Percentiles rank a stretch among this genome's conserved stretches.
These are phyloP conservation scores for Thrips palmi DNA, from an alignment of 1,140 invertebrate species.

Conservation along the genomic window DNA sequence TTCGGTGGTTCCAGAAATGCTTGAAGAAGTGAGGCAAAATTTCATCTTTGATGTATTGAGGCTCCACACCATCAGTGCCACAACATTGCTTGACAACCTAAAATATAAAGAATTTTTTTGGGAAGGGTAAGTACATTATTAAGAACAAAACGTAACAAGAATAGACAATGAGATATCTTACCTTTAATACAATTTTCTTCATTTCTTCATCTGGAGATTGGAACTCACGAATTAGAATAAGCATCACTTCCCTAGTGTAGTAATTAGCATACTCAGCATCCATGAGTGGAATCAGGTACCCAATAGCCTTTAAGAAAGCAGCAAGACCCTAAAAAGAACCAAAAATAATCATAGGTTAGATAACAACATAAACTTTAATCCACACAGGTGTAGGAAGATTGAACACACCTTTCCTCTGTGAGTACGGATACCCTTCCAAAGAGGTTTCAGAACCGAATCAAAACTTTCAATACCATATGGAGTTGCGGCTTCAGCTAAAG, in stretches of 20 bases:
- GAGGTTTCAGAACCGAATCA: constrained; percentile 94
- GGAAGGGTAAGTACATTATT: not conserved
- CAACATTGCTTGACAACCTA: constrained; percentile 99
- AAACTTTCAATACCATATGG: constrained; percentile 99
- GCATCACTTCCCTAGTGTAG: constrained; percentile 98
- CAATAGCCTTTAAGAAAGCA: constrained; percentile 98
- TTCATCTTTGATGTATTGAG: constrained; percentile 98
- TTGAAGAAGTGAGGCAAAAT: constrained; percentile 98
- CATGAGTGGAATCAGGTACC: constrained; percentile 98
- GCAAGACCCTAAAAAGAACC: constrained; percentile 53
- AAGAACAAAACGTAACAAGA: not conserved
- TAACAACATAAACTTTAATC: constrained; percentile 1
- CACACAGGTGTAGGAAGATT: not conserved
- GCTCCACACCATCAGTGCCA: constrained; percentile 97
- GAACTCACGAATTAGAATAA: constrained; percentile 97
- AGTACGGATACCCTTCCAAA: constrained; percentile 98
- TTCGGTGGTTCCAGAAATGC: constrained; percentile 99
- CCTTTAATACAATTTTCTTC: constrained; percentile 99
- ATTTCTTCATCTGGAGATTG: constrained; percentile 99
- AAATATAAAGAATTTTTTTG: constrained; percentile 15
- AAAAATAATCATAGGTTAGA: not conserved
- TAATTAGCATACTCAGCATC: constrained; percentile 99
- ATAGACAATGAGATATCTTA: constrained; percentile 20
- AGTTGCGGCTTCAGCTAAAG: constrained; percentile 92
- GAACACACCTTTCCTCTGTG: constrained; percentile 72